phyloP scores from a whole-genome alignment of 2,888 invertebrate genomes.

The Eristalinus aeneus region DNA sequence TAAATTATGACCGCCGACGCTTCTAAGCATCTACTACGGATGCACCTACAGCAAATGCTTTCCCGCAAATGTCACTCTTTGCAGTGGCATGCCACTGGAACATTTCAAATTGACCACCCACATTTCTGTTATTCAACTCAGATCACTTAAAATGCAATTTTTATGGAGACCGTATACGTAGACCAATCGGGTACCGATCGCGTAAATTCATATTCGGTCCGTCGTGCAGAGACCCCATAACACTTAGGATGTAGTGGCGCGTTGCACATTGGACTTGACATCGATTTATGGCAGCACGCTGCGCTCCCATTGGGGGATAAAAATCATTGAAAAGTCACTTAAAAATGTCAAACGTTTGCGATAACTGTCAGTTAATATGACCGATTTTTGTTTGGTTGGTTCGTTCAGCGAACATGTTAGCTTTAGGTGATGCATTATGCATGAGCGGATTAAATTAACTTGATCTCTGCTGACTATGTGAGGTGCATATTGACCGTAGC shows the following conservation, averaged over 20 bases:
- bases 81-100: constrained; percentile 18
- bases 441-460: constrained; percentile 40
- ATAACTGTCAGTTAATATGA: constrained; percentile 70
- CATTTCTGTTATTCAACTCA: constrained; percentile 40
- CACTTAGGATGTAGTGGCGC: constrained; percentile 23
- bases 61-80: constrained; percentile 31
- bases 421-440: constrained; percentile 55
- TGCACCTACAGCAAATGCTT: constrained; percentile 27
- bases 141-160: constrained; percentile 42
- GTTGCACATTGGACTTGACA: constrained; percentile 63
- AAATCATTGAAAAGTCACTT: constrained; percentile 71
- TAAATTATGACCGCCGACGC: constrained; percentile 50
- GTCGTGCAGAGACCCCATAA: not conserved
- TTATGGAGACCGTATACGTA: constrained; percentile 37
- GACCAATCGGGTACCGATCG: constrained; percentile 13
- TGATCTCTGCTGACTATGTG: constrained; percentile 19
- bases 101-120: constrained; percentile 43
- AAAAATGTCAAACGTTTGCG: constrained; percentile 70
- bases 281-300: constrained; percentile 60
- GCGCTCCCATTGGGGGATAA: constrained; percentile 37
- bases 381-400: constrained; percentile 58
- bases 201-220: constrained; percentile 38
- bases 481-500: constrained; percentile 9
- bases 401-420: constrained; percentile 39
- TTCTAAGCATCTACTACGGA: not conserved